These are phyloP conservation scores for Campylorhamphus procurvoides DNA, from an alignment of 2,113 vertebrate genomes.

Conservation along the genomic window DNA sequence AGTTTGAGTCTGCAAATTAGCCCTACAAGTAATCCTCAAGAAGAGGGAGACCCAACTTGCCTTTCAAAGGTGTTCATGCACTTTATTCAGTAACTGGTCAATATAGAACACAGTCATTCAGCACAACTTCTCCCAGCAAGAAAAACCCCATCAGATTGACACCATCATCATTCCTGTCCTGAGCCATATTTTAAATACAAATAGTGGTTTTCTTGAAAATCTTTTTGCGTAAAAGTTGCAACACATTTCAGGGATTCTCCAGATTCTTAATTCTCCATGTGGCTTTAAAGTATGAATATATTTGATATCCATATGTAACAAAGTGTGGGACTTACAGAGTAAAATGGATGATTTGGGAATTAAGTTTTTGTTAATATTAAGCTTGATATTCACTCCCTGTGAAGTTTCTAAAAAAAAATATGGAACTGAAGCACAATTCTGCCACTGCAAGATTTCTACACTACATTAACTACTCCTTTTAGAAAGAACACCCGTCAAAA, in stretches of 20 bases:
- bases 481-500: neutral
- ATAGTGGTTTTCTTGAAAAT: neutral
- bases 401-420: neutral
- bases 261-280: neutral
- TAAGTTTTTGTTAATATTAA: neutral
- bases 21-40: neutral
- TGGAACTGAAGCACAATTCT: neutral
- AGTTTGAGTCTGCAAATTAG: neutral
- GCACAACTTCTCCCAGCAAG: neutral
- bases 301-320: neutral
- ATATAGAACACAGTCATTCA: neutral
- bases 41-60: neutral
- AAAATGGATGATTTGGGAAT: neutral
- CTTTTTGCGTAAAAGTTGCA: neutral
- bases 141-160: neutral
- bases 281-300: neutral
- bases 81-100: neutral
- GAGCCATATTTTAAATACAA: neutral
- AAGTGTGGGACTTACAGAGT: neutral
- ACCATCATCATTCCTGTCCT: neutral
- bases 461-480: neutral
- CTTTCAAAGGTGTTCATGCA: neutral
- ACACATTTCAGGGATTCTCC: neutral
- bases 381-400: neutral
- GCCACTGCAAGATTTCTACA: neutral